phyloP scores from a whole-genome alignment of 30 jellyfish, hydroid and myxozoan genomes.

The Pelagia noctiluca region DNA sequence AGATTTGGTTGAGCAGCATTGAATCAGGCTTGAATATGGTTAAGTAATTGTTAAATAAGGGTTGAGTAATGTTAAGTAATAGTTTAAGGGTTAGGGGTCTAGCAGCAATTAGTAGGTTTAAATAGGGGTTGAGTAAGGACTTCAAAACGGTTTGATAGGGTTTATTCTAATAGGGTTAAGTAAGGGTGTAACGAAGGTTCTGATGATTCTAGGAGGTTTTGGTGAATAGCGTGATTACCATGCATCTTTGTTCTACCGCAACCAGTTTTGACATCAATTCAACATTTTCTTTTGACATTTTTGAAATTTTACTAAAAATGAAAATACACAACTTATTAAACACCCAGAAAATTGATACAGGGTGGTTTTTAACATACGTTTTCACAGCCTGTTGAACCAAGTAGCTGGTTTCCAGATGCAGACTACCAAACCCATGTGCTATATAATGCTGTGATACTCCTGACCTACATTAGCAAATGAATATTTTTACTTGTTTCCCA shows the following conservation, averaged over 20 bases:
- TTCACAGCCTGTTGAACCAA: no score
- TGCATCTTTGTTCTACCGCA: conserved; percentile 58
- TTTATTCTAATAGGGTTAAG: no score
- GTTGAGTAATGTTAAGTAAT: no score
- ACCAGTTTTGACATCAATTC: conserved; percentile 21
- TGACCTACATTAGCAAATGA: neutral
- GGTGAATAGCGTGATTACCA: conserved; percentile 4
- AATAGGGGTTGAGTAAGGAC: neutral
- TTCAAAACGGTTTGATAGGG: neutral
- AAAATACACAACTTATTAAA: neutral
- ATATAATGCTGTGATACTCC: neutral
- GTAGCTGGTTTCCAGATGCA: no score
- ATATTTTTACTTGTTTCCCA: no score
- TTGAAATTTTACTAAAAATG: neutral
- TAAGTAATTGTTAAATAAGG: no score
- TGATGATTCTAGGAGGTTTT: no score
- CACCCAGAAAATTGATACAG: neutral
- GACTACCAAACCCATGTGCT: no score
- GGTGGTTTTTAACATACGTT: no score
- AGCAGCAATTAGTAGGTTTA: neutral
- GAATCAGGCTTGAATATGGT: no score
- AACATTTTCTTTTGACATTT: conserved; percentile 60
- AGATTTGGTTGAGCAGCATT: no score
- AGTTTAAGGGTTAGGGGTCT: neutral
- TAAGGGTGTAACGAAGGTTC: neutral